A percentile compares a stretch with the other conserved stretches of the same genome.
phyloP scores from a whole-genome alignment of 1,140 invertebrate genomes.

The Pseudoatta argentina region DNA sequence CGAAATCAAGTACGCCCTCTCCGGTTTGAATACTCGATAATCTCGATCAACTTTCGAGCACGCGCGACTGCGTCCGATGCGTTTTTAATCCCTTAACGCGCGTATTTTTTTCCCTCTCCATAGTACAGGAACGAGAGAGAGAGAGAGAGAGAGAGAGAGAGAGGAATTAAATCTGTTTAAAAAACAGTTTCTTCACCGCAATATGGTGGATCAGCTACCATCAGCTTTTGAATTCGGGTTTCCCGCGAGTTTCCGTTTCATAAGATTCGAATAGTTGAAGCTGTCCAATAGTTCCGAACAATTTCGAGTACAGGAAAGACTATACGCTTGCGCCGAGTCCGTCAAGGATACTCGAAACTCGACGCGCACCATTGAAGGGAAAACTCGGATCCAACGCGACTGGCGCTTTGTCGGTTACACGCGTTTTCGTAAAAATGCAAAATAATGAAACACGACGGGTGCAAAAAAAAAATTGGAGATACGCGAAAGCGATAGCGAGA shows the following conservation, averaged over 20 bases:
- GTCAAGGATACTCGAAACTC: conserved; percentile 34
- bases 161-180: neutral
- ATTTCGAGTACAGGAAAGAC: conserved; percentile 4
- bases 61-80: conserved; percentile 33
- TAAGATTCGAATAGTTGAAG: neutral
- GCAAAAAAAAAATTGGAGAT: conserved; percentile 4
- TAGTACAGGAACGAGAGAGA: too few species aligned
- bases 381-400: neutral
- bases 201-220: neutral
- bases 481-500: conserved; percentile 18
- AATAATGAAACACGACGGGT: neutral
- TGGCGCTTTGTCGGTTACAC: conserved; percentile 15
- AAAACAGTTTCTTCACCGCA: neutral
- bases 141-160: too few species aligned
- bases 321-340: conserved; percentile 25
- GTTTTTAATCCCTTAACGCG: conserved; percentile 40
- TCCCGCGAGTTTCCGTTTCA: neutral
- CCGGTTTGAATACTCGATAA: conserved; percentile 41
- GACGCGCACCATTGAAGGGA: neutral
- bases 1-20: conserved; percentile 8
- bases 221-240: neutral
- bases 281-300: neutral
- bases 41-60: conserved; percentile 45
- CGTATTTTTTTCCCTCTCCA: conserved; percentile 5
- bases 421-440: conserved; percentile 11